Percentiles rank a stretch among this genome's conserved stretches.
These are phyloP conservation scores for Cryptoprocta ferox DNA, from an alignment of 2,797 vertebrate genomes.

Conservation along the genomic window DNA sequence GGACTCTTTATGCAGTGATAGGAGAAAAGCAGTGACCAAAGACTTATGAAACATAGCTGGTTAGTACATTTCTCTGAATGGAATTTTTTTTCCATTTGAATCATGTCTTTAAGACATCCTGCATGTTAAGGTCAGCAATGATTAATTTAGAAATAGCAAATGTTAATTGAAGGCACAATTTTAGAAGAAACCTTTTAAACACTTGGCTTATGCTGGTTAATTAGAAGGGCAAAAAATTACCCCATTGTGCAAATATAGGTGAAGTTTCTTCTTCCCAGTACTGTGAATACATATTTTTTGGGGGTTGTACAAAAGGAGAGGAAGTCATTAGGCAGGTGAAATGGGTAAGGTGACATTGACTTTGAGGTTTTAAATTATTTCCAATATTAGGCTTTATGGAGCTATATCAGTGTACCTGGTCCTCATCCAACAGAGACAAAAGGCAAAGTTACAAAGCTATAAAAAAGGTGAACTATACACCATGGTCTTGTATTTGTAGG, in stretches of 20 bases:
- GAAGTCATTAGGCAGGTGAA: slow-evolving; percentile 30
- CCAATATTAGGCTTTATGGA: slow-evolving; percentile 45
- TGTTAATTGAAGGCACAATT: slow-evolving; percentile 64
- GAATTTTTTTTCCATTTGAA: slow-evolving; percentile 21
- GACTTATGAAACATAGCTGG: not conserved
- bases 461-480: not conserved
- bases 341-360: slow-evolving; percentile 44
- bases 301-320: slow-evolving; percentile 12
- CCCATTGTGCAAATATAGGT: slow-evolving; percentile 27
- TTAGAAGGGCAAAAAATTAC: slow-evolving; percentile 51
- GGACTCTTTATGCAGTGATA: not conserved
- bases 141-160: slow-evolving; percentile 68
- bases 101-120: slow-evolving; percentile 40
- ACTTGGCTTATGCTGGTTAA: slow-evolving; percentile 59
- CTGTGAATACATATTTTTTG: not conserved
- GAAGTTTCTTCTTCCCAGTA: slow-evolving; percentile 37
- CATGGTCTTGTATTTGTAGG: slow-evolving; percentile 5
- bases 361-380: slow-evolving; percentile 57
- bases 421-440: slow-evolving; percentile 7
- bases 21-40: slow-evolving; percentile 30
- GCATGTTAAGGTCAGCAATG: slow-evolving; percentile 57
- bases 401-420: slow-evolving; percentile 22
- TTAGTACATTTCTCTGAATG: slow-evolving; percentile 20
- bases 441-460: slow-evolving; percentile 37
- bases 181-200: slow-evolving; percentile 59